Evolutionary conservation across 2,113 vertebrate genomes (phyloP), one percentile per base, ranked within the genome.

Genomic region (Calypte anna): DNA sequence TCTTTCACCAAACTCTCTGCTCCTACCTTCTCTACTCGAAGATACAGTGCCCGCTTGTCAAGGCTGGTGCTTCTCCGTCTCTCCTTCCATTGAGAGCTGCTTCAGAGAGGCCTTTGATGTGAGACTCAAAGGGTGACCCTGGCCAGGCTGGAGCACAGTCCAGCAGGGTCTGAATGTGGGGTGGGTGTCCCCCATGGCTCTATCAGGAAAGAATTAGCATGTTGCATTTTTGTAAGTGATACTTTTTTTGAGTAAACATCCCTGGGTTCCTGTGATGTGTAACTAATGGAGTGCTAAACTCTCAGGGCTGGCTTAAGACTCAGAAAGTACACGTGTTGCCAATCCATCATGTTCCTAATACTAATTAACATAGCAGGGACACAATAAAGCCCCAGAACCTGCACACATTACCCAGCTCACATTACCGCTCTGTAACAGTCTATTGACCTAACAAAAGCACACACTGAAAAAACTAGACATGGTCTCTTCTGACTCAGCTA

Each of bases 311-410:
- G 95, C 98, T 98, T 97, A 97, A 96, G 96, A 94, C 98, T 99
- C 97, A 97, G 97, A 92, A 97, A 79, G 61, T 93, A 98, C 99
- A 99, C 96, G 98, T 99, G 98, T 98, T 98, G 98, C 97, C 97
- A 96, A 97, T 99, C 98, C 98, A 98, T 99, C 98, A 99, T 97
- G 96, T 97, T 95, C 93, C 97, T 97, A 97, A 97, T 97, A 96
- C 98, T 99, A 98, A 99, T 99, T 99, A 99, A 99, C 98, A 98
- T 98, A 99, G 97, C 98, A 99, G 98, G 97, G 97, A 98, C 97
- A 97, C 97, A 95, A 97, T 93, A 97, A 98, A 98, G 96, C 94
- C 94, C 96, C 98, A 97, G 97, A 98, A 97, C 97, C 97, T 94
- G 69, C 94, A 92, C 98, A 96, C 97, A 97, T 91, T 97, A 97